phyloP scores from a whole-genome alignment of 2,888 invertebrate species.

The Mermis nigrescens region DNA sequence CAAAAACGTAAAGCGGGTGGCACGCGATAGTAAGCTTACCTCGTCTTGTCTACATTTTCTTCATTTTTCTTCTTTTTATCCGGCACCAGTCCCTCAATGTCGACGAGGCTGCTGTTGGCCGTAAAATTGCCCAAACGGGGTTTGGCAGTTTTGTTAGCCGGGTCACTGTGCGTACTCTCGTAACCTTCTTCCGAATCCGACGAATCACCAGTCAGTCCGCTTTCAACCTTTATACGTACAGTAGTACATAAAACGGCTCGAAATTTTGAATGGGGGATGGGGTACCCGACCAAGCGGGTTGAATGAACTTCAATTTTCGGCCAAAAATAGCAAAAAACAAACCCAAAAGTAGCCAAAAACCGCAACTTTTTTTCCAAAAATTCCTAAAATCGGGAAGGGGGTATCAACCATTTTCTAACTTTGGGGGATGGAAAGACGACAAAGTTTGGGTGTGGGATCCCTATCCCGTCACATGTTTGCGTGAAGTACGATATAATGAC shows the following conservation, averaged over 20 bases:
- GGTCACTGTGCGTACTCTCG: constrained; percentile 1
- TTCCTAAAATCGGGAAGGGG: no score
- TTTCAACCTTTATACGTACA: background rate
- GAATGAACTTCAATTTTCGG: no score
- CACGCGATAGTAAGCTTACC: background rate
- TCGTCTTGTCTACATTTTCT: constrained; percentile 25
- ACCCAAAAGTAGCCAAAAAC: no score
- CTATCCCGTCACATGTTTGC: no score
- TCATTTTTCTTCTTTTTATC: constrained; percentile 20
- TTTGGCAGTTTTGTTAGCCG: background rate
- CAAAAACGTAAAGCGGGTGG: background rate
- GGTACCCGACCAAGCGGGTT: background rate
- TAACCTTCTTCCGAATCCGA: constrained; percentile 10
- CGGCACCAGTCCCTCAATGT: constrained; percentile 26
- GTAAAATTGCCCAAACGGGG: no score
- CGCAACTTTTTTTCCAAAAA: no score
- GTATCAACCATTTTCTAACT: no score
- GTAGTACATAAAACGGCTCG: no score
- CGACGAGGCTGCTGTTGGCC: constrained; percentile 13
- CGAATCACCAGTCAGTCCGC: background rate
- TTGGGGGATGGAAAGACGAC: no score
- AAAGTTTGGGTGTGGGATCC: no score
- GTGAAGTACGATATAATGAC: no score
- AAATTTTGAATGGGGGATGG: background rate
- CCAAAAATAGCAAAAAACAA: no score